Evolutionary conservation across 2,113 vertebrate genomes (phyloP).

Genomic region (Odontesthes bonariensis): DNA sequence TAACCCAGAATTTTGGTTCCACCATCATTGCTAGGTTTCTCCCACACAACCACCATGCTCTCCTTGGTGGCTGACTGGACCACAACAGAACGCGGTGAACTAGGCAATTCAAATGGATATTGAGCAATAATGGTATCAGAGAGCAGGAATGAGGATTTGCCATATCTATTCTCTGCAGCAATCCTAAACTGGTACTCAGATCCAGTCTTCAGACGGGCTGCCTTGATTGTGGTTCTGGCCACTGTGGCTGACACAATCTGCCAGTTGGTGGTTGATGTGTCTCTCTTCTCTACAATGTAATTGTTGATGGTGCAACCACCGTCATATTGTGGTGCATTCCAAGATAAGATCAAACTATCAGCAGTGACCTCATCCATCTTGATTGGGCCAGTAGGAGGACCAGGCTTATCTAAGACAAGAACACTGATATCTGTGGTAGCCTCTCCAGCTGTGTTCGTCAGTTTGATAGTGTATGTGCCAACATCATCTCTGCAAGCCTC

Average conservation of each 20-base stretch:
- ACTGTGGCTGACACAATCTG: conserved; percentile 98
- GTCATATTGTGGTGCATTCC: conserved; percentile 94
- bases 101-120: conserved; percentile 95
- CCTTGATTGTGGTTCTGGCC: conserved; percentile 96
- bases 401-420: conserved; percentile 95
- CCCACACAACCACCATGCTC: conserved; percentile 94
- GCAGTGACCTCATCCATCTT: conserved; percentile 96
- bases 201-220: conserved; percentile 92
- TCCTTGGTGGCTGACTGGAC: conserved; percentile 90
- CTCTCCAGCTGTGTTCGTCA: conserved; percentile 91
- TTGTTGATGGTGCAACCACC: conserved; percentile 96
- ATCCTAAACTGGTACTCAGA: conserved; percentile 97
- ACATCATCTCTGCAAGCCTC: conserved; percentile 96
- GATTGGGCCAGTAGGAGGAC: conserved; percentile 95
- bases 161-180: conserved; percentile 97
- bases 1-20: conserved; percentile 96
- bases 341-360: conserved; percentile 90
- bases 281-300: conserved; percentile 97
- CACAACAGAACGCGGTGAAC: conserved; percentile 89
- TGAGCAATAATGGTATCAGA: conserved; percentile 93
- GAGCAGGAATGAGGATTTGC: conserved; percentile 91
- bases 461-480: conserved; percentile 90
- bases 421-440: conserved; percentile 89
- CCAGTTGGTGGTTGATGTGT: conserved; percentile 98
- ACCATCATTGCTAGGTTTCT: conserved; percentile 93